Evolutionary conservation across 2,888 invertebrate species (phyloP).

Genomic region (Lithophane ornitopus): DNA sequence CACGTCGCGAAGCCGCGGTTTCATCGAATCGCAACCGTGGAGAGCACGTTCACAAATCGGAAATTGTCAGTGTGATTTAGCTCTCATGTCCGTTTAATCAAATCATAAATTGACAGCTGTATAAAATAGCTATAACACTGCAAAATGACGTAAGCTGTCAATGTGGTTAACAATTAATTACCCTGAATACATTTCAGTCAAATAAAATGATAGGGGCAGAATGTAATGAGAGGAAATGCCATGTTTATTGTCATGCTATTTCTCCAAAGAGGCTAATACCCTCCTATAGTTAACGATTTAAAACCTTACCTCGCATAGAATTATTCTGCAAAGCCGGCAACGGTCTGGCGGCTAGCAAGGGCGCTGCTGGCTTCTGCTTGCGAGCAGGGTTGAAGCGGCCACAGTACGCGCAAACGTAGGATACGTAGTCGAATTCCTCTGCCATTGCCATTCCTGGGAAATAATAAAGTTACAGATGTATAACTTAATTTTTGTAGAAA

Average conservation of each 20-base stretch:
- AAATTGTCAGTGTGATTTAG: too few species aligned
- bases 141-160: background rate
- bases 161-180: background rate
- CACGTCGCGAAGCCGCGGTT: too few species aligned
- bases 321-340: slow-evolving; percentile 58
- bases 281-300: too few species aligned
- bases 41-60: too few species aligned
- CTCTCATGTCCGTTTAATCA: too few species aligned
- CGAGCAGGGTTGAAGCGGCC: slow-evolving; percentile 96
- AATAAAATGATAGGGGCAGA: background rate
- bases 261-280: background rate
- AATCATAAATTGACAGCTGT: background rate
- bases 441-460: slow-evolving; percentile 92
- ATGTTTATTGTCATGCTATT: background rate
- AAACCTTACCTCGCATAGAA: slow-evolving; percentile 57
- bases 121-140: background rate
- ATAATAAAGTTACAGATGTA: background rate
- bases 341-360: slow-evolving; percentile 81
- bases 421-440: slow-evolving; percentile 93
- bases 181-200: too few species aligned
- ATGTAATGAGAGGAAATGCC: background rate
- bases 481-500: too few species aligned
- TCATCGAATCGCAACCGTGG: too few species aligned
- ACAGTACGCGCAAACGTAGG: slow-evolving; percentile 98
- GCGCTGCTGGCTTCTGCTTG: slow-evolving; percentile 95